Percentiles rank a stretch among this genome's conserved stretches.
Evolutionary conservation across 1,140 invertebrate species (phyloP).

Genomic region (Drosophila sucinea): DNA sequence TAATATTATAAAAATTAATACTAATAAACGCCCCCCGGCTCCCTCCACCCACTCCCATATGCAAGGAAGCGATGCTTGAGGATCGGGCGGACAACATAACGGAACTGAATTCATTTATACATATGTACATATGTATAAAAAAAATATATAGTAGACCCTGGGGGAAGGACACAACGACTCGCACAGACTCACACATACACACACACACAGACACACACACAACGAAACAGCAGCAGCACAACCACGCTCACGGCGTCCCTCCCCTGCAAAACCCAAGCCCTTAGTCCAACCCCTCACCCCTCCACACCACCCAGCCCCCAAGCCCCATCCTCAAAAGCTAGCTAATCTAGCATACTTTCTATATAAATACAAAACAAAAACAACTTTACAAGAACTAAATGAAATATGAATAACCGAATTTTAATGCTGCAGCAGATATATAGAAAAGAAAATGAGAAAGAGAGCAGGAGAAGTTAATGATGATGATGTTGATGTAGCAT

Average conservation of each 20-base stretch:
- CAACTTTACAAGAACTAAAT: conserved; percentile 41
- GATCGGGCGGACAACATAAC: background rate
- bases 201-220: conserved; percentile 20
- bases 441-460: conserved; percentile 5
- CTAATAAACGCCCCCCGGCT: background rate
- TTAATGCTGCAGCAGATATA: conserved; percentile 48
- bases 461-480: conserved; percentile 20
- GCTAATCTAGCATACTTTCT: conserved; percentile 38
- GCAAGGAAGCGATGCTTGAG: conserved; percentile 1
- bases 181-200: background rate
- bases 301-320: background rate
- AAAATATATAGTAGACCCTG: background rate
- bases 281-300: no score
- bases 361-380: conserved; percentile 37
- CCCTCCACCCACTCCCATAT: background rate
- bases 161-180: background rate
- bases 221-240: background rate
- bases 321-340: conserved; percentile 1
- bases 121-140: no score
- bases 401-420: conserved; percentile 63
- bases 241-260: background rate
- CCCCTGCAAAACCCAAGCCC: background rate
- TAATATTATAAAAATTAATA: background rate
- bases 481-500: conserved; percentile 10
- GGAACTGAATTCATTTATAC: conserved; percentile 8